A percentile compares a stretch with the other conserved stretches of the same genome.
Conservation (phyloP, 2,888 invertebrate species). For the Watsonalla binaria region DNA sequence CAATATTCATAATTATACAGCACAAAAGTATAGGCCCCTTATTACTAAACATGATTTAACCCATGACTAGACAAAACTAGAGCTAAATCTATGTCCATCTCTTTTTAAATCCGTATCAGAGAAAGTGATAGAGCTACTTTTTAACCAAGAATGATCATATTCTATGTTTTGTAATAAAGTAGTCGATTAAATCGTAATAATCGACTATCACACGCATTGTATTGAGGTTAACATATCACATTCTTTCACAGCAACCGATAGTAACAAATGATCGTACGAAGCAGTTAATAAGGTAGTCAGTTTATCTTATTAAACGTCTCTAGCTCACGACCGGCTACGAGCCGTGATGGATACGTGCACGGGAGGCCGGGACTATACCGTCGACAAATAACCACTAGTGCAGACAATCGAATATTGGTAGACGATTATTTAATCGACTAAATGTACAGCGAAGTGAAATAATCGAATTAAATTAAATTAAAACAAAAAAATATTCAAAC, state of each 20-base stretch:
- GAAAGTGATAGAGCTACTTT: too few species aligned
- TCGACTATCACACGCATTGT: neutral
- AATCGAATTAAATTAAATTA: neutral
- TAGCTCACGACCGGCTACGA: conserved; percentile 16
- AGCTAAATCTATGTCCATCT: too few species aligned
- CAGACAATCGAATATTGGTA: conserved; percentile 13
- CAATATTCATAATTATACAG: too few species aligned
- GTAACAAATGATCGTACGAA: conserved; percentile 47
- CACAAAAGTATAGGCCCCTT: too few species aligned
- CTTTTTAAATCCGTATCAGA: too few species aligned
- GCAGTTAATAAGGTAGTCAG: conserved; percentile 64
- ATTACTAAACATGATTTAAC: too few species aligned
- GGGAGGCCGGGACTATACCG: conserved; percentile 46
- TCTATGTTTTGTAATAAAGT: neutral
- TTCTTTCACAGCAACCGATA: conserved; percentile 11
- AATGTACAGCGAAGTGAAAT: conserved; percentile 4
- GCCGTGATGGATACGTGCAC: conserved; percentile 59
- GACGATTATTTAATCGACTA: conserved; percentile 1
- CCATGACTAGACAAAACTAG: too few species aligned
- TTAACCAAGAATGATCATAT: neutral
- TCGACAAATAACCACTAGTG: conserved; percentile 61
- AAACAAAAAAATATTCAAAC: too few species aligned
- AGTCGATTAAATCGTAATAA: neutral
- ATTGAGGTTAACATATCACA: conserved; percentile 22
- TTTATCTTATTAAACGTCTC: conserved; percentile 60